Percentiles rank a stretch among this genome's conserved stretches.
These are phyloP conservation scores for Psittacara wagleri DNA, from an alignment of 2,113 vertebrate species.

Conservation along the genomic window DNA sequence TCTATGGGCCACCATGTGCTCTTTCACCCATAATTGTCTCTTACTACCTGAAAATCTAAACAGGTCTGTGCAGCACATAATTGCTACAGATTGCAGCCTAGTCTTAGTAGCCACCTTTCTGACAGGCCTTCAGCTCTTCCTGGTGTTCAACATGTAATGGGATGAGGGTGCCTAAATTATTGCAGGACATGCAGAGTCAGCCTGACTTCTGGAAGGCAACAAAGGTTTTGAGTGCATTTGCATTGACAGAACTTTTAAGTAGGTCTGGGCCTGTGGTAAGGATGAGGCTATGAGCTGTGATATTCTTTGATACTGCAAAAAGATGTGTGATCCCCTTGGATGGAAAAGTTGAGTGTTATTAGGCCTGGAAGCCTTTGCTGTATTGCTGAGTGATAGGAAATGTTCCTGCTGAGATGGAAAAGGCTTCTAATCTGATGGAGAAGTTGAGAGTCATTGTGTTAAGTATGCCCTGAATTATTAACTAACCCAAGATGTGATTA, in stretches of 20 bases:
- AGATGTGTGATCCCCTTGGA: background rate
- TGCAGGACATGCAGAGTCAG: background rate
- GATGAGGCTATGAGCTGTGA: background rate
- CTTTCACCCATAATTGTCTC: background rate
- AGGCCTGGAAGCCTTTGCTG: background rate
- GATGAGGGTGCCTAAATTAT: background rate
- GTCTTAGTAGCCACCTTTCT: background rate
- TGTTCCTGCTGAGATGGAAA: background rate
- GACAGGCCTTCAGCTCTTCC: background rate
- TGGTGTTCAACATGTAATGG: background rate
- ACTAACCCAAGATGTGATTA: background rate
- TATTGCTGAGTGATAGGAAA: background rate
- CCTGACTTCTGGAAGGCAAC: background rate
- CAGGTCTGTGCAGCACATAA: background rate
- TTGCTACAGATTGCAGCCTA: background rate
- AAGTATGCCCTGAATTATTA: slow-evolving; percentile 32
- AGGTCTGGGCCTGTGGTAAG: background rate
- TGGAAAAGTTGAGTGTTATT: background rate
- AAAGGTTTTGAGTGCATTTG: background rate
- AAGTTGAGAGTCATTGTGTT: background rate
- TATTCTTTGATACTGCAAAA: background rate
- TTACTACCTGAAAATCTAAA: background rate
- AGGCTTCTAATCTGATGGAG: slow-evolving; percentile 33
- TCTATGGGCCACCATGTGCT: background rate
- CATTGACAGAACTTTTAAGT: background rate